Percentiles rank a stretch among this genome's conserved stretches.
Conservation (phyloP, 2,113 vertebrate genomes). For the Butastur rufipennis region DNA sequence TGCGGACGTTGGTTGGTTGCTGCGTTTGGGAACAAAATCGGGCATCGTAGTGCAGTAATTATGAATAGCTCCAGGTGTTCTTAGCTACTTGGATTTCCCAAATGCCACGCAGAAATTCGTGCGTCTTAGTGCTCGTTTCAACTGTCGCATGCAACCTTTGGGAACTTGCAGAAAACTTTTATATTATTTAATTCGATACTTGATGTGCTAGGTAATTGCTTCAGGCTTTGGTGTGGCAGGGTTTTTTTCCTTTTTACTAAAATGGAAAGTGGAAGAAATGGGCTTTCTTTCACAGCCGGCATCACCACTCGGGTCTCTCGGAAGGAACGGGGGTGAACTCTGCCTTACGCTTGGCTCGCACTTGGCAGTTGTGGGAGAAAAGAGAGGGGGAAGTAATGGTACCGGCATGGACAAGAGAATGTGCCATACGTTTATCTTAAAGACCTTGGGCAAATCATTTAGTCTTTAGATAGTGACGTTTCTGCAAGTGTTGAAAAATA, state of each 20-base stretch:
- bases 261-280: neutral
- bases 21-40: neutral
- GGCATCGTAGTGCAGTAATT: neutral
- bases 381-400: neutral
- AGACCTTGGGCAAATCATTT: neutral
- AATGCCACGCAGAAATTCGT: neutral
- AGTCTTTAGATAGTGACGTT: neutral
- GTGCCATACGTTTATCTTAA: neutral
- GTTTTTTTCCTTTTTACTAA: neutral
- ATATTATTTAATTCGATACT: fast-evolving
- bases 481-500: neutral
- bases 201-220: neutral
- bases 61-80: neutral
- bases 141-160: fast-evolving
- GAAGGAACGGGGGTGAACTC: neutral
- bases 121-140: neutral
- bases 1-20: neutral
- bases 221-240: neutral
- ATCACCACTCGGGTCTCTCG: fast-evolving
- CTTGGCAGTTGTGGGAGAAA: neutral
- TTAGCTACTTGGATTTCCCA: neutral
- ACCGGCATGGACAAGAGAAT: too few species aligned
- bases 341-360: fast-evolving
- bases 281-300: neutral
- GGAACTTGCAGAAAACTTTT: neutral